Percentiles rank a stretch among this genome's conserved stretches.
These are phyloP conservation scores for Amazona guildingii DNA, from an alignment of 2,113 vertebrate species.

Conservation along the genomic window DNA sequence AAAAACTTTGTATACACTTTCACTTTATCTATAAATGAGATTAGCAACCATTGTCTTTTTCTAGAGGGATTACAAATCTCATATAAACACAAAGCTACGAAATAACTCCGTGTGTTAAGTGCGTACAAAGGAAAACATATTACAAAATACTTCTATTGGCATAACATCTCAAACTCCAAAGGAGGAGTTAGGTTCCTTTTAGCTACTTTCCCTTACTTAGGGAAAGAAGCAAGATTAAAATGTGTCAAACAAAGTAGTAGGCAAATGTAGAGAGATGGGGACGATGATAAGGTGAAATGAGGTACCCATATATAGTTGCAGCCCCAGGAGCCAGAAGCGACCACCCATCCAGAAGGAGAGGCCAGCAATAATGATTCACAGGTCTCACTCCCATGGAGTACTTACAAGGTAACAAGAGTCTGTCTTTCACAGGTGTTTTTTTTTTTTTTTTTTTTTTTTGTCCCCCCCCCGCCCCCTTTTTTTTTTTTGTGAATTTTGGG, in stretches of 20 bases:
- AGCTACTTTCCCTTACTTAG: not conserved
- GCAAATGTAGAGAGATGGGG: not conserved
- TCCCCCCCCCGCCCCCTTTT: too few species aligned
- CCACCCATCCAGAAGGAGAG: not conserved
- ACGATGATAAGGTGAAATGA: not conserved
- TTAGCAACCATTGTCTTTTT: slow-evolving; percentile 16
- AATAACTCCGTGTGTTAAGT: not conserved
- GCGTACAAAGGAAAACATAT: not conserved
- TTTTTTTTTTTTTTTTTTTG: not conserved
- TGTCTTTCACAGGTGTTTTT: not conserved
- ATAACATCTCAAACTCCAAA: not conserved
- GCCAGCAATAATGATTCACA: not conserved
- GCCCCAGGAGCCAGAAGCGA: not conserved
- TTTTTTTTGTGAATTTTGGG: too few species aligned
- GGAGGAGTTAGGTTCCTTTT: not conserved
- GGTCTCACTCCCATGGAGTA: not conserved
- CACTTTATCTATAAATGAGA: not conserved
- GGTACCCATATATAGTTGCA: accelerated
- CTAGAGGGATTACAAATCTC: not conserved
- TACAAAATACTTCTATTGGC: not conserved
- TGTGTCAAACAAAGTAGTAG: not conserved
- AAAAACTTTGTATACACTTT: not conserved
- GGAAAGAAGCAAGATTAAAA: not conserved
- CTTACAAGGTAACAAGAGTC: not conserved
- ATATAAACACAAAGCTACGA: slow-evolving; percentile 4